These are phyloP conservation scores for Sminthurinus aureus DNA, from an alignment of 2,888 invertebrate species.

Conservation along the genomic window DNA sequence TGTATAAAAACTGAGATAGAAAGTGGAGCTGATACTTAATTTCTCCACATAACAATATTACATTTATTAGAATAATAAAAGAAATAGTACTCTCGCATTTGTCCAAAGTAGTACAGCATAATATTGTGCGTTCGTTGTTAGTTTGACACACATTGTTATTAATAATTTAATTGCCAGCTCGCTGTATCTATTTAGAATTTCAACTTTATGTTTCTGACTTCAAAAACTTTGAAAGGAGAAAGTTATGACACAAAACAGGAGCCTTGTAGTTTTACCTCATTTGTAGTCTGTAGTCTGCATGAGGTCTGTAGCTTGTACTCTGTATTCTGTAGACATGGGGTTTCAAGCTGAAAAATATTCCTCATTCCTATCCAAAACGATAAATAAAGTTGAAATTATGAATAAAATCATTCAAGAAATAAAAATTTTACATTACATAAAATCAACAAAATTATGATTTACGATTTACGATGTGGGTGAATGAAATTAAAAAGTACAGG, in stretches of 20 bases:
- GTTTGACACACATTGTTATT: conserved; percentile 15
- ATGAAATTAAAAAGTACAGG: neutral
- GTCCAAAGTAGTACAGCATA: neutral
- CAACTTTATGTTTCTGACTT: neutral
- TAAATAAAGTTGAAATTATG: too few species aligned
- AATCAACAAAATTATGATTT: too few species aligned
- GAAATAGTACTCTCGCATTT: neutral
- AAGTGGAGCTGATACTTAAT: neutral
- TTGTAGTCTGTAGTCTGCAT: neutral
- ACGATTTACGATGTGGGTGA: conserved; percentile 1
- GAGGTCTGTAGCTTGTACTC: too few species aligned
- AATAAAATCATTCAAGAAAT: too few species aligned
- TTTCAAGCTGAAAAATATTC: too few species aligned
- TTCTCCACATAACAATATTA: neutral
- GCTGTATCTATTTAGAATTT: too few species aligned
- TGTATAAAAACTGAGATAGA: neutral
- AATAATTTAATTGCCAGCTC: neutral
- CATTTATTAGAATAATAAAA: neutral
- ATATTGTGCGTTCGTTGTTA: conserved; percentile 28
- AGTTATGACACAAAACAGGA: too few species aligned
- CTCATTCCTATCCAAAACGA: too few species aligned
- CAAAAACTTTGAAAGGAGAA: too few species aligned
- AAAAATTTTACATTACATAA: too few species aligned
- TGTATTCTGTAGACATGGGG: too few species aligned
- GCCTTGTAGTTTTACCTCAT: too few species aligned